Percentiles rank a stretch among this genome's conserved stretches.
Evolutionary conservation across 2,888 invertebrate species (phyloP).

Genomic region (Morpho helenor): DNA sequence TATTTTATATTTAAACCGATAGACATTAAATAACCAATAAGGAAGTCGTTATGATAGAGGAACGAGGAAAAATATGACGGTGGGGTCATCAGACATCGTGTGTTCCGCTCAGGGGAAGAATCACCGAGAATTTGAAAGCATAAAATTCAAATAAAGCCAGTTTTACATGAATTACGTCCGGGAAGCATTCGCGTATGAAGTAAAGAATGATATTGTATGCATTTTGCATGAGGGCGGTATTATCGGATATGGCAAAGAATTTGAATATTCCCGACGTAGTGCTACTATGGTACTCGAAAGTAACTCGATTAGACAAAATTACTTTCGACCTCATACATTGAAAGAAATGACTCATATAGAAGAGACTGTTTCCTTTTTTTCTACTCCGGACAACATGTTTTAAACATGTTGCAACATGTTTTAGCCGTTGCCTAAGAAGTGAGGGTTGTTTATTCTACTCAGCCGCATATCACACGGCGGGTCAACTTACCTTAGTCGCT

Average conservation of each 20-base stretch:
- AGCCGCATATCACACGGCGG: too few species aligned
- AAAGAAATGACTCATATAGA: too few species aligned
- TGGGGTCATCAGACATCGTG: conserved; percentile 6
- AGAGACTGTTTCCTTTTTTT: too few species aligned
- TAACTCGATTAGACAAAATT: conserved; percentile 17
- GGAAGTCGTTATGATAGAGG: conserved; percentile 20
- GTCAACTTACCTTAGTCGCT: too few species aligned
- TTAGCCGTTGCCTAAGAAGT: too few species aligned
- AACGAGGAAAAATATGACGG: conserved; percentile 23
- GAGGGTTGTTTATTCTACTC: too few species aligned
- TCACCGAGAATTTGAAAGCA: conserved; percentile 56
- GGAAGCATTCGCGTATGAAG: conserved; percentile 64
- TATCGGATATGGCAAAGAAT: conserved; percentile 72
- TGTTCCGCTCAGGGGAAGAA: conserved; percentile 30
- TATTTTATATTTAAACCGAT: too few species aligned
- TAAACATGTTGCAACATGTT: too few species aligned
- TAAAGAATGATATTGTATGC: conserved; percentile 77
- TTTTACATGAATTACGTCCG: conserved; percentile 71
- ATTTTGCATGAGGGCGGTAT: conserved; percentile 74
- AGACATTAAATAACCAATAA: too few species aligned
- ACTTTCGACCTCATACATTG: not conserved
- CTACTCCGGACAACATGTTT: too few species aligned
- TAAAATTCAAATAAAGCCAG: conserved; percentile 73
- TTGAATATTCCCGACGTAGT: conserved; percentile 61
- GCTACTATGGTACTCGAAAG: conserved; percentile 33